Conservation (phyloP, 2,797 vertebrate genomes). For the Psittacula echo region DNA sequence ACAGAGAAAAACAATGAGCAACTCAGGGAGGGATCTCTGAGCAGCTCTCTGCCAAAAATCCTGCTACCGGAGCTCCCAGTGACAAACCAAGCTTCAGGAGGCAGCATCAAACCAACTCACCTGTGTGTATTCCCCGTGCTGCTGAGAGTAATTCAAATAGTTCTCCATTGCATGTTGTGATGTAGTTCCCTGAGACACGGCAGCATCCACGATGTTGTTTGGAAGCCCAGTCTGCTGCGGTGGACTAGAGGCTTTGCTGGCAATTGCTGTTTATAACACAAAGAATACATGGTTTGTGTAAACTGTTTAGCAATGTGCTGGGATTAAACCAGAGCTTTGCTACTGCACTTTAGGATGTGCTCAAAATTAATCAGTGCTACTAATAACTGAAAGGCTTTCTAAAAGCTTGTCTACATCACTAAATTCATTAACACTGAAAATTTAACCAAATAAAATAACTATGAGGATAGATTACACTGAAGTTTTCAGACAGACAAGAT, state of each 20-base stretch:
- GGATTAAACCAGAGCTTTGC: not conserved
- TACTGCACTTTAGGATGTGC: not conserved
- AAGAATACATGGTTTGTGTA: not conserved
- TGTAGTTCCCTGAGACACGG: slow-evolving; percentile 78
- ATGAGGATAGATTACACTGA: not conserved
- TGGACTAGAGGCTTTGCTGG: slow-evolving; percentile 79
- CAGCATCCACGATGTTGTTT: slow-evolving; percentile 69
- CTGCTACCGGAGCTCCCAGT: not conserved
- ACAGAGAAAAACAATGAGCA: not conserved
- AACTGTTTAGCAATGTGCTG: not conserved
- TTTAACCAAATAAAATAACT: not conserved
- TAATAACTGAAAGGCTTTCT: not conserved
- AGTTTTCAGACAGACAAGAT: not conserved
- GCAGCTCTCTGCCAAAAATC: not conserved
- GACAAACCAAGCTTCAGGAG: not conserved
- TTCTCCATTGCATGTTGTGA: slow-evolving; percentile 83
- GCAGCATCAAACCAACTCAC: slow-evolving; percentile 41
- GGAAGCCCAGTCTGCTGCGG: slow-evolving; percentile 80
- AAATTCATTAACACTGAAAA: not conserved
- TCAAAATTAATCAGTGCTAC: not conserved
- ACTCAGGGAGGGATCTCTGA: not conserved
- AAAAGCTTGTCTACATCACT: not conserved
- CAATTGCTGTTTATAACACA: slow-evolving; percentile 76
- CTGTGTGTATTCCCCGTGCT: slow-evolving; percentile 86
- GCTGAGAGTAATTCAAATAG: slow-evolving; percentile 83